Evolutionary conservation across 2,797 vertebrate species (phyloP), one percentile per base, ranked within the genome.

Genomic region (Aphelocoma californica): DNA sequence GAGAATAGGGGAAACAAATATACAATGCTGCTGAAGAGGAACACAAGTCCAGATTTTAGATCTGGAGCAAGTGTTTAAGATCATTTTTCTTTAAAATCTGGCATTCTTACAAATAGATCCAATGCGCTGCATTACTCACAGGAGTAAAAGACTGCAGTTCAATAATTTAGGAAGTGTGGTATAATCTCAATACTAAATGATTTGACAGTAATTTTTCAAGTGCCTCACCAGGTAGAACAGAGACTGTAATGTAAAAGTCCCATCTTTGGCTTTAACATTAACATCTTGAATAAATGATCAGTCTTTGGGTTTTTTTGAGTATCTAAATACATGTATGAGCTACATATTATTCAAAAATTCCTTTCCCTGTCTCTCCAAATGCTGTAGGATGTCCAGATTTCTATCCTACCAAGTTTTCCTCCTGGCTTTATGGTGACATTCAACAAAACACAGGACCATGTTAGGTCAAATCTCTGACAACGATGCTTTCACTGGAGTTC

Each of bases 401-500:
- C 38, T 90, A 44, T 56, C 65, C 53, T 34, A 74, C 40, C 40
- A 40, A 40, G 57, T 66, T 92, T 88, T 85, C 34, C 80, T 78
- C 29, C 34, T 50, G 65, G 50, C 48, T 81, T 94, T 90, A 58
- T 44, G 31, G 66, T 77, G 84, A 64, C 79, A 64, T 78, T 71
- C 66, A 91, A 28, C 36, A 86, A 79, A 90, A 85, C 84, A 75
- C 20, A 6, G 93, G 84, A 66, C 29, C 92, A 31, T 32, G 60
- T 92, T 66, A 80, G 75, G 74, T 93, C 86, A 90, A 92, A 91
- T 57, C 29, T 81, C 89, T 94, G 75, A 97, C 90, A 90, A 90
- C 16, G 6, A 31, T 77, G 67, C 24, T 96, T 95, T 97, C 92
- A 97, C 83, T 95, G 87, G 60, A 89, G 92, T 89, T 93, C 94